Percentiles rank a stretch among this genome's conserved stretches.
Evolutionary conservation across 2,113 vertebrate species (phyloP).

Genomic region (Nibea coibor): DNA sequence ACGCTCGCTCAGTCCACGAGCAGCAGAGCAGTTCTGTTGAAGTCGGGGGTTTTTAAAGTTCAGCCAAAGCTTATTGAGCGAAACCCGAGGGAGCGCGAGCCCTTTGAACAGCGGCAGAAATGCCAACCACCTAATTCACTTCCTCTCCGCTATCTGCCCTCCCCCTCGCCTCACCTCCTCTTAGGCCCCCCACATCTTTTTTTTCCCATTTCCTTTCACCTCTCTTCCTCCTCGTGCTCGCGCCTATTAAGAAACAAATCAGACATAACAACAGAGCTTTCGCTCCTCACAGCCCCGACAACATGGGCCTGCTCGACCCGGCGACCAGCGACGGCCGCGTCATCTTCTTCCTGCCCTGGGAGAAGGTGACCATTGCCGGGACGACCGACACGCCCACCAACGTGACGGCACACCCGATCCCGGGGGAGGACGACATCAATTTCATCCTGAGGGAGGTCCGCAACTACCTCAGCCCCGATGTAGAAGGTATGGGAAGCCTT

Average conservation of each 20-base stretch:
- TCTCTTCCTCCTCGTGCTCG: not conserved
- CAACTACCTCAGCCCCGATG: constrained; percentile 92
- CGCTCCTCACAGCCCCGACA: constrained; percentile 88
- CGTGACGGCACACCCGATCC: constrained; percentile 91
- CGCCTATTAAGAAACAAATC: not conserved
- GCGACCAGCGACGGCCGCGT: constrained; percentile 96
- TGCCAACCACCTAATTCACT: constrained; percentile 75
- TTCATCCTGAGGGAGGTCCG: constrained; percentile 96
- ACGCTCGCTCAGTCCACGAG: constrained; percentile 11
- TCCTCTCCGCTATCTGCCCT: constrained; percentile 40
- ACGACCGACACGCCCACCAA: constrained; percentile 94
- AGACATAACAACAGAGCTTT: not conserved
- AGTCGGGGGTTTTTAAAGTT: constrained; percentile 74
- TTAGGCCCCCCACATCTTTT: constrained; percentile 7
- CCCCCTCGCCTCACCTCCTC: not conserved
- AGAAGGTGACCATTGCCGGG: constrained; percentile 98
- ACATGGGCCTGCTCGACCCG: constrained; percentile 97
- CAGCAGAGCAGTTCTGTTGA: constrained; percentile 60
- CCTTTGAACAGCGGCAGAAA: constrained; percentile 74
- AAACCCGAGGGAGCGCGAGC: constrained; percentile 72
- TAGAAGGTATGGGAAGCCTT: constrained; percentile 87
- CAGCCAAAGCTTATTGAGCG: constrained; percentile 72
- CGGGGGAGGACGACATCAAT: constrained; percentile 90
- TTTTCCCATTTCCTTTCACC: not conserved
- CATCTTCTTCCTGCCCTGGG: constrained; percentile 99